These are phyloP conservation scores for Drosophila burlai DNA, from an alignment of 1,140 invertebrate genomes.

Conservation along the genomic window DNA sequence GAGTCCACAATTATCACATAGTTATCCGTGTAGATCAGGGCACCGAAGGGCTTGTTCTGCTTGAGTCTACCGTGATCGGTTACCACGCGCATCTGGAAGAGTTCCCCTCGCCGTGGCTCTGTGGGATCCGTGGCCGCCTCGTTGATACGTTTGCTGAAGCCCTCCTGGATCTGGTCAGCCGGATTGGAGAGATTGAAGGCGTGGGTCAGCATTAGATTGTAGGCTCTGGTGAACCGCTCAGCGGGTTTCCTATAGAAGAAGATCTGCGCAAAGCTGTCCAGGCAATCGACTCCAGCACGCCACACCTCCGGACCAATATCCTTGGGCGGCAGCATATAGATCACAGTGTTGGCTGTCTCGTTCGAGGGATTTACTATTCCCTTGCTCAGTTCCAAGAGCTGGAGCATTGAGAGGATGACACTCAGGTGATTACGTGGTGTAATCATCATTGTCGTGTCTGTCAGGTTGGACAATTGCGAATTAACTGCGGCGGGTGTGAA, in stretches of 20 bases:
- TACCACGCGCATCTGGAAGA: conserved; percentile 70
- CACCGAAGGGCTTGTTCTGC: conserved; percentile 21
- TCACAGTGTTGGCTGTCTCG: conserved; percentile 68
- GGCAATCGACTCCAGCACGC: conserved; percentile 70
- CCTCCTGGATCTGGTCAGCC: conserved; percentile 69
- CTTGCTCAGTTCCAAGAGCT: neutral
- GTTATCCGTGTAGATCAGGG: conserved; percentile 64
- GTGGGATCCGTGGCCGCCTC: conserved; percentile 48
- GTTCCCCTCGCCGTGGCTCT: conserved; percentile 6
- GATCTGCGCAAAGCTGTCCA: conserved; percentile 69
- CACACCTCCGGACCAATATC: conserved; percentile 61
- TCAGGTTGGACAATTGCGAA: conserved; percentile 40
- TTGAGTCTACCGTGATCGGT: conserved; percentile 25
- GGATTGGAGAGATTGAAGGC: conserved; percentile 70
- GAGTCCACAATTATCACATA: conserved; percentile 74
- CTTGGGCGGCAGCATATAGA: conserved; percentile 65
- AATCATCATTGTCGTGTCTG: conserved; percentile 41
- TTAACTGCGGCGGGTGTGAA: conserved; percentile 48
- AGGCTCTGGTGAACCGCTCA: conserved; percentile 64
- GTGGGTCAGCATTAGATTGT: conserved; percentile 67
- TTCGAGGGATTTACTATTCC: conserved; percentile 71
- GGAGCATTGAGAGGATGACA: conserved; percentile 9
- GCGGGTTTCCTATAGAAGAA: conserved; percentile 62
- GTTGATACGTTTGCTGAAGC: conserved; percentile 62
- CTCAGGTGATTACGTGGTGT: conserved; percentile 23